phyloP scores from a whole-genome alignment of 2,113 vertebrate species.

The Etheostoma spectabile region DNA sequence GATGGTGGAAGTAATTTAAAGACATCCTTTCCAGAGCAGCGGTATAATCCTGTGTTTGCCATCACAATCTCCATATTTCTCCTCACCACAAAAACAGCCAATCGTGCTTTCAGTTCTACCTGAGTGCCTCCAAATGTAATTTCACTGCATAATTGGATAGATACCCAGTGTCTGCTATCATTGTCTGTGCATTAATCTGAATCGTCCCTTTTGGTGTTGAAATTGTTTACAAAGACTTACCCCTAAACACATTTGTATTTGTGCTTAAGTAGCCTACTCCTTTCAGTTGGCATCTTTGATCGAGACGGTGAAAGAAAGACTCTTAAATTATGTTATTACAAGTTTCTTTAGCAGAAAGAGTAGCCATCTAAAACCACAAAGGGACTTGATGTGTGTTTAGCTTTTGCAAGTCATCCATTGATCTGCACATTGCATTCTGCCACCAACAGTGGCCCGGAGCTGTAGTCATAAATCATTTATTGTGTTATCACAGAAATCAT shows the following conservation, averaged over 20 bases:
- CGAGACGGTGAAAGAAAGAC: slow-evolving; percentile 21
- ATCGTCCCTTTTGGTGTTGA: slow-evolving; percentile 72
- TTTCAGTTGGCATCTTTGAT: slow-evolving; percentile 44
- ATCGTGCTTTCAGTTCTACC: slow-evolving; percentile 73
- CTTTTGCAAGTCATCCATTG: slow-evolving; percentile 56
- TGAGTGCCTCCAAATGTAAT: slow-evolving; percentile 80
- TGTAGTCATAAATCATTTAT: slow-evolving; percentile 77
- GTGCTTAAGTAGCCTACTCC: slow-evolving; percentile 51
- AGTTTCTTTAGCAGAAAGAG: slow-evolving; percentile 39
- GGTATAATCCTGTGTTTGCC: slow-evolving; percentile 55
- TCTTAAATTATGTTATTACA: slow-evolving; percentile 55
- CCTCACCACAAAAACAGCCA: slow-evolving; percentile 42
- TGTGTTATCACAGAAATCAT: slow-evolving; percentile 74
- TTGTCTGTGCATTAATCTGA: slow-evolving; percentile 77
- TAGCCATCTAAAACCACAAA: slow-evolving; percentile 59
- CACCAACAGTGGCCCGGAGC: slow-evolving; percentile 64
- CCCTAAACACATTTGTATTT: slow-evolving; percentile 64
- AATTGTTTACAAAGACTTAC: slow-evolving; percentile 75
- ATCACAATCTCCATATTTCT: slow-evolving; percentile 66
- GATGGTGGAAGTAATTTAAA: slow-evolving; percentile 6
- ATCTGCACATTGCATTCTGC: slow-evolving; percentile 63
- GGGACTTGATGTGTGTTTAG: slow-evolving; percentile 55
- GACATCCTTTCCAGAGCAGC: slow-evolving; percentile 5
- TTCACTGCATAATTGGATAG: slow-evolving; percentile 80
- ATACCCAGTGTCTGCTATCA: slow-evolving; percentile 71